Conservation (phyloP, 2,797 vertebrate genomes). For the Mastacembelus armatus region DNA sequence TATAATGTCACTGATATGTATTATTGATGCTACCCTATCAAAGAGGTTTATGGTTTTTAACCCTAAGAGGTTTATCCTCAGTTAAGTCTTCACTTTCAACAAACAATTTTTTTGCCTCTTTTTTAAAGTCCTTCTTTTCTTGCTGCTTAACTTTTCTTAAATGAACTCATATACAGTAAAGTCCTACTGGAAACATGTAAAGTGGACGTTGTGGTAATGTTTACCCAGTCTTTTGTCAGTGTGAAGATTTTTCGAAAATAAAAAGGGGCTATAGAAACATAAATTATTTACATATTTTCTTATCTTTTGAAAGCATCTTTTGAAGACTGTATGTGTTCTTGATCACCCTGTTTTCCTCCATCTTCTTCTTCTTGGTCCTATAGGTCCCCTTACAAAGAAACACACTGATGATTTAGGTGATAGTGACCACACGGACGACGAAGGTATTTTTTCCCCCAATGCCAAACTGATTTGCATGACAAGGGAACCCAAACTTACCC, state of each 20-base stretch:
- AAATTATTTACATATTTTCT: conserved; percentile 72
- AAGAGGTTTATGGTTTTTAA: conserved; percentile 51
- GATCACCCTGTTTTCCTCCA: conserved; percentile 88
- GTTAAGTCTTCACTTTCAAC: conserved; percentile 66
- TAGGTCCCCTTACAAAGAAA: conserved; percentile 99
- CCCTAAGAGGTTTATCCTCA: conserved; percentile 48
- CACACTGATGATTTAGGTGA: conserved; percentile 99
- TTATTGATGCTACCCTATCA: conserved; percentile 40
- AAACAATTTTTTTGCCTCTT: conserved; percentile 71
- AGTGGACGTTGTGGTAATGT: conserved; percentile 55
- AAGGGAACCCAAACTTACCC: conserved; percentile 78
- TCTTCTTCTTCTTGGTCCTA: conserved; percentile 97
- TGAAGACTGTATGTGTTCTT: conserved; percentile 87
- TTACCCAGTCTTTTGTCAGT: conserved; percentile 47
- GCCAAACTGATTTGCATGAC: conserved; percentile 99
- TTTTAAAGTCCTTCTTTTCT: conserved; percentile 73
- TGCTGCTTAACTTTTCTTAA: conserved; percentile 63
- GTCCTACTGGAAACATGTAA: conserved; percentile 56
- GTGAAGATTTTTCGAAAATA: conserved; percentile 62
- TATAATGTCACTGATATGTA: conserved; percentile 40
- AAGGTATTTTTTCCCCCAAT: conserved; percentile 97
- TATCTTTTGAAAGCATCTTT: conserved; percentile 89
- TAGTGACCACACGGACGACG: conserved; percentile 99
- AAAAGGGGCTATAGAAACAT: conserved; percentile 46
- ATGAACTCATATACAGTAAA: conserved; percentile 42